These are phyloP conservation scores for Cynodonichthys magdalenae DNA, from an alignment of 2,797 vertebrate species.

Conservation along the genomic window DNA sequence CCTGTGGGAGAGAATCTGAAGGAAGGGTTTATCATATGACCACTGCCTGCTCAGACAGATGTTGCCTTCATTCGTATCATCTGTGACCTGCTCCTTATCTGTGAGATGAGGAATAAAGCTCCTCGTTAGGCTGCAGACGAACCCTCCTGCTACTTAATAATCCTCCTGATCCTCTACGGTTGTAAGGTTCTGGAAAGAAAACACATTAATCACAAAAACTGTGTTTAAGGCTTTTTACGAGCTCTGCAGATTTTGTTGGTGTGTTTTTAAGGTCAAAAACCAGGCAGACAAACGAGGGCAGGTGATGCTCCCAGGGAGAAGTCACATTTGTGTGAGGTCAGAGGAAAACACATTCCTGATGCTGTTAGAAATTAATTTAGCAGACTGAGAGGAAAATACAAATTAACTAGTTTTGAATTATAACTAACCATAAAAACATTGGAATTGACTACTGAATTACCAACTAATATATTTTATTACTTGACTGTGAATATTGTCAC, in stretches of 20 bases:
- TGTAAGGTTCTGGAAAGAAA: neutral
- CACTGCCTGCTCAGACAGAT: constrained; percentile 56
- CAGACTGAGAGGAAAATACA: no score
- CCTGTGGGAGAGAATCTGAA: constrained; percentile 43
- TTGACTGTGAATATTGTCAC: neutral
- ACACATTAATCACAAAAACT: neutral
- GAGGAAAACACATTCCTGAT: neutral
- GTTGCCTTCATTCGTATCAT: constrained; percentile 52
- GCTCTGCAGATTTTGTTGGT: constrained; percentile 30
- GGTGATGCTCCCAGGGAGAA: constrained; percentile 47
- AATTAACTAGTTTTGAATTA: no score
- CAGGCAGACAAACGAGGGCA: neutral
- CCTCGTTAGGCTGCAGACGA: neutral
- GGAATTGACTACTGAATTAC: no score
- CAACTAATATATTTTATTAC: no score
- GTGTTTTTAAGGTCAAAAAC: constrained; percentile 6
- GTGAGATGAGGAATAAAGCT: neutral
- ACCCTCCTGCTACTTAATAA: neutral
- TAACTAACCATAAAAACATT: no score
- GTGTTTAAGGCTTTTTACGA: constrained; percentile 5
- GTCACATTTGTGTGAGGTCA: constrained; percentile 65
- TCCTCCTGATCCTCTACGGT: neutral
- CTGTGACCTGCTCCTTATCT: constrained; percentile 35
- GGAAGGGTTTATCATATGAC: constrained; percentile 55
- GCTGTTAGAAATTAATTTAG: no score